Conservation (phyloP, 2,888 invertebrate genomes). For the Poecilobothrus nobilitatus region DNA sequence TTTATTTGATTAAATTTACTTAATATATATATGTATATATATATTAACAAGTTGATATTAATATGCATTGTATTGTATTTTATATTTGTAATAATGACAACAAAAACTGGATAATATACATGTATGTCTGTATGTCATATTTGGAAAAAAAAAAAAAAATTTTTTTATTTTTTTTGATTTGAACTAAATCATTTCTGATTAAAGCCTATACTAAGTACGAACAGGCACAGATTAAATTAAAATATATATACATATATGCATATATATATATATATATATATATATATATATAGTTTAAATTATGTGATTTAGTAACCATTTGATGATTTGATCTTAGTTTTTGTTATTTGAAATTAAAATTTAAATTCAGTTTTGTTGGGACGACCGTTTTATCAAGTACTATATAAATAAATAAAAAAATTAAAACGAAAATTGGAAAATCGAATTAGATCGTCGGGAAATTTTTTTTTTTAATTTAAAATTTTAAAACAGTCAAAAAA, state of each 20-base stretch:
- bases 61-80: background rate
- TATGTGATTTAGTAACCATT: background rate
- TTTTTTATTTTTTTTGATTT: background rate
- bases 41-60: background rate
- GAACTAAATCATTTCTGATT: background rate
- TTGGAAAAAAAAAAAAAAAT: no score
- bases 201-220: background rate
- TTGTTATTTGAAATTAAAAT: background rate
- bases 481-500: no score
- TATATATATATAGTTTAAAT: background rate
- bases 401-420: no score
- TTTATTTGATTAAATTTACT: background rate
- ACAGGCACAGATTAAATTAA: slow-evolving; percentile 6
- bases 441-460: background rate
- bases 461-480: background rate
- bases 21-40: background rate
- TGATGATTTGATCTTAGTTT: background rate
- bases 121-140: background rate
- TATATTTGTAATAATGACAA: background rate
- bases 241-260: background rate
- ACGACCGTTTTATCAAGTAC: background rate
- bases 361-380: background rate
- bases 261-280: no score
- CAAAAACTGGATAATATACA: no score
- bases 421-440: no score